These are phyloP conservation scores for Danio albolineatus DNA, from an alignment of 2,797 vertebrate genomes.

Conservation along the genomic window DNA sequence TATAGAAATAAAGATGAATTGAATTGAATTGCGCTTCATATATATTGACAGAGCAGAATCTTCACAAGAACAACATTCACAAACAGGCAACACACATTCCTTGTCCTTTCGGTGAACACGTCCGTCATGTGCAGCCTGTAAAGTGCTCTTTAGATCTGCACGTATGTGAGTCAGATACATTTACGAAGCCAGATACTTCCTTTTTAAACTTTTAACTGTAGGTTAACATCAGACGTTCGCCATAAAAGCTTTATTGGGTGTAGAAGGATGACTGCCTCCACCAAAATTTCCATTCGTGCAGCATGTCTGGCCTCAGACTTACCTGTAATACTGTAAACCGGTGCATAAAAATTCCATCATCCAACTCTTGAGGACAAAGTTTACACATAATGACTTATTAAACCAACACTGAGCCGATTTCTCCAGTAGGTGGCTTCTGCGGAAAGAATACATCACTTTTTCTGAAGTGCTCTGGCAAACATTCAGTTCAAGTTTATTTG, in stretches of 20 bases:
- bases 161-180: background rate
- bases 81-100: background rate
- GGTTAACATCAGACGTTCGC: slow-evolving; percentile 32
- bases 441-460: background rate
- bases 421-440: background rate
- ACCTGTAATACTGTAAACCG: slow-evolving; percentile 40
- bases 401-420: background rate
- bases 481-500: too few species aligned
- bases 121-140: background rate
- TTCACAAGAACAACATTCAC: background rate
- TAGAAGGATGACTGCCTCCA: slow-evolving; percentile 33
- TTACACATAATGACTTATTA: slow-evolving; percentile 9
- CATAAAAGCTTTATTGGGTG: slow-evolving; percentile 38
- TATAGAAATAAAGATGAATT: too few species aligned
- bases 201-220: slow-evolving; percentile 29
- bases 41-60: background rate
- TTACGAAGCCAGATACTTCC: slow-evolving; percentile 27
- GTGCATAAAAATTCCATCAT: slow-evolving; percentile 29
- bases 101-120: background rate
- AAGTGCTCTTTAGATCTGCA: background rate
- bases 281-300: slow-evolving; percentile 30
- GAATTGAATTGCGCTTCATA: too few species aligned
- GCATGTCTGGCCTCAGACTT: slow-evolving; percentile 10
- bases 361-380: background rate
- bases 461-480: slow-evolving; percentile 7